A percentile compares a stretch with the other conserved stretches of the same genome.
Evolutionary conservation across 2,888 invertebrate species (phyloP).

Genomic region (Elysia crispata): DNA sequence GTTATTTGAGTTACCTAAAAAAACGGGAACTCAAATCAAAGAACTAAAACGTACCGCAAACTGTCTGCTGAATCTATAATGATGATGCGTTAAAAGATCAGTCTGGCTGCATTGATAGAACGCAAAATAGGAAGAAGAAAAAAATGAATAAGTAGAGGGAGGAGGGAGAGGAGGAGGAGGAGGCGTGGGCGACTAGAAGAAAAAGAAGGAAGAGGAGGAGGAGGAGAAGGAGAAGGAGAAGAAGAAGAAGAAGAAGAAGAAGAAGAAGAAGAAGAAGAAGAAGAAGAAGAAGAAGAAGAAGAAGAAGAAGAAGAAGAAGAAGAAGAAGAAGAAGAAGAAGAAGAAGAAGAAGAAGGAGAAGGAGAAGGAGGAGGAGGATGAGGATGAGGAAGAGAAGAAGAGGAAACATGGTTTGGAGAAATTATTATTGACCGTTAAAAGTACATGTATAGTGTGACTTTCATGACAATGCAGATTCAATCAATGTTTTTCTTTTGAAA

Average conservation of each 20-base stretch:
- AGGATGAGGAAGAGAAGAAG: not conserved
- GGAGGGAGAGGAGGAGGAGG: too few relatives aligned
- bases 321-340: not conserved
- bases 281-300: not conserved
- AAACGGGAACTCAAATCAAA: too few relatives aligned
- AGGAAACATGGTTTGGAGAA: not conserved
- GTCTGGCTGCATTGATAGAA: not conserved
- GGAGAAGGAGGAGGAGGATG: not conserved
- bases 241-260: not conserved
- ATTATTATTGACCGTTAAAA: too few relatives aligned
- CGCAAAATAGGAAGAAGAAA: not conserved
- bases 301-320: not conserved
- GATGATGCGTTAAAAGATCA: too few relatives aligned
- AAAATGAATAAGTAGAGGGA: conserved; percentile 16
- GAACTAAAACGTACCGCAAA: too few relatives aligned
- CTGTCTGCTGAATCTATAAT: too few relatives aligned
- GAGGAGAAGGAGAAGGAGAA: not conserved
- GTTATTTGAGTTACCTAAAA: too few relatives aligned
- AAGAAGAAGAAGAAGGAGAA: not conserved
- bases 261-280: conserved; percentile 11
- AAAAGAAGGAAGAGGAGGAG: not conserved
- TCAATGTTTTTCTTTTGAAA: too few relatives aligned
- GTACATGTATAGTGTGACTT: too few relatives aligned
- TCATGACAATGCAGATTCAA: too few relatives aligned
- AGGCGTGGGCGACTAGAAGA: not conserved